Evolutionary conservation across 2,113 vertebrate species (phyloP).

Genomic region (Todiramphus chloris): DNA sequence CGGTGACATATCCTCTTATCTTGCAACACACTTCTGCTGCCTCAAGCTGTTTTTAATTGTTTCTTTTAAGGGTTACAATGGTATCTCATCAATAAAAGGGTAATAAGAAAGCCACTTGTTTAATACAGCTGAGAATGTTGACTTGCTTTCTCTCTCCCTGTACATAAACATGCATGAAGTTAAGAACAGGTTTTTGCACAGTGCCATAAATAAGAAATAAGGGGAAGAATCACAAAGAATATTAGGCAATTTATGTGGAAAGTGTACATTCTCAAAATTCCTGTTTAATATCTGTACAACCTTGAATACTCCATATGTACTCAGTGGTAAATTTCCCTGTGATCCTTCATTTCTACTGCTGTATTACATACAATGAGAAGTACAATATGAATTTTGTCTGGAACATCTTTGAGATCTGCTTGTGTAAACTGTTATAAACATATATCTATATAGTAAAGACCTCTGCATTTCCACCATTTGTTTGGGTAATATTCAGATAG

Average conservation of each 20-base stretch:
- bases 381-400: neutral
- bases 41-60: slow-evolving; percentile 11
- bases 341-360: neutral
- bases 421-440: neutral
- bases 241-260: neutral
- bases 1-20: neutral
- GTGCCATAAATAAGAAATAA: neutral
- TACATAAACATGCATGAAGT: neutral
- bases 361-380: neutral
- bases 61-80: neutral
- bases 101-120: neutral
- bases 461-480: neutral
- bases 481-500: neutral
- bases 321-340: fast-evolving
- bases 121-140: neutral
- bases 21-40: neutral
- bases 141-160: neutral
- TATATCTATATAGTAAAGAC: neutral
- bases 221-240: neutral
- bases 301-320: neutral
- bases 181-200: neutral
- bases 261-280: neutral
- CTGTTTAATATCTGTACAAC: neutral
- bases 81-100: neutral
- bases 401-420: neutral